These are phyloP conservation scores for Bacillus rossius DNA, from an alignment of 1,140 invertebrate species.

Conservation along the genomic window DNA sequence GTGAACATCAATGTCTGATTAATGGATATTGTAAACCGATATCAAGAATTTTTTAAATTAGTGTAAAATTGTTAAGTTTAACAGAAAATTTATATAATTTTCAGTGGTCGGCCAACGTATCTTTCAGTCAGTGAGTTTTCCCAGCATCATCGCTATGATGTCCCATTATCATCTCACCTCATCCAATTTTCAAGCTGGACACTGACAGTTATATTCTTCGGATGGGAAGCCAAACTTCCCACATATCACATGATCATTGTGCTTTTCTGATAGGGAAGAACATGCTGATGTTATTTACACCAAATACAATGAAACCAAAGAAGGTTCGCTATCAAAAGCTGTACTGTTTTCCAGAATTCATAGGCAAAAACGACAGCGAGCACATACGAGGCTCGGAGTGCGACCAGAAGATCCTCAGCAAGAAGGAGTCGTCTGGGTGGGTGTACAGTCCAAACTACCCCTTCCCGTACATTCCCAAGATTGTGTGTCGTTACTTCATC, in stretches of 20 bases:
- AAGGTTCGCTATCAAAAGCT: too few species aligned
- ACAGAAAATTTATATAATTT: too few species aligned
- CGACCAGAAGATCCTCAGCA: conserved; percentile 93
- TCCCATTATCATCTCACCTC: too few species aligned
- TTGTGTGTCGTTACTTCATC: conserved; percentile 95
- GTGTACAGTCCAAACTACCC: conserved; percentile 96
- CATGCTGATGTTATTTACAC: neutral
- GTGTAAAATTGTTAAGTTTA: neutral
- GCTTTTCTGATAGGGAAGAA: neutral
- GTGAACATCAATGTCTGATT: conserved; percentile 30
- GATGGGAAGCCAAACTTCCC: neutral
- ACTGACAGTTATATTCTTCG: too few species aligned
- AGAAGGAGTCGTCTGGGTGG: conserved; percentile 83
- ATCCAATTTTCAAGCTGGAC: too few species aligned
- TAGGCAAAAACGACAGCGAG: conserved; percentile 83
- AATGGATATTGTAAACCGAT: neutral
- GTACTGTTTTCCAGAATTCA: conserved; percentile 70
- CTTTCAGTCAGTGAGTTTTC: too few species aligned
- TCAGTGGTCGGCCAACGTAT: too few species aligned
- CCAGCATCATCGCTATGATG: too few species aligned
- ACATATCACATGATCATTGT: neutral
- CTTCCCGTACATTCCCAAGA: conserved; percentile 88
- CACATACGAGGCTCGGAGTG: conserved; percentile 94
- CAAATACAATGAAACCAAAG: too few species aligned
- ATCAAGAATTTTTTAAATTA: too few species aligned